Conservation (phyloP, 2,888 invertebrate genomes). For the Drosophila villosipedis region DNA sequence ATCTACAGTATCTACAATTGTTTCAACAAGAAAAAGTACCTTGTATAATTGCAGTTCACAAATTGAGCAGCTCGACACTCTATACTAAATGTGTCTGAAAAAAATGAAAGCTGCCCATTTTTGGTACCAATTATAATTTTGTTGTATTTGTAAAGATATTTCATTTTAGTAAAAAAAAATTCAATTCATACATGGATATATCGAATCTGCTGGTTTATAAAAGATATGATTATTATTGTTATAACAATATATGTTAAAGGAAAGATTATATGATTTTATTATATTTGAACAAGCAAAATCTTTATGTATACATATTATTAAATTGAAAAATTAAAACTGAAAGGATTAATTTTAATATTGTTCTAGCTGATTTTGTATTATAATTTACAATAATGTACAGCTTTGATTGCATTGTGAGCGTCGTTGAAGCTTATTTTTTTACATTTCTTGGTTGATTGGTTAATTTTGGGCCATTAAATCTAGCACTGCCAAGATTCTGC, state of each 20-base stretch:
- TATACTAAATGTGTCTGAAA: not conserved
- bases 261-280: not conserved
- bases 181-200: not conserved
- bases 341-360: not conserved
- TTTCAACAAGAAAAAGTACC: conserved; percentile 14
- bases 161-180: not conserved
- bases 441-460: not conserved
- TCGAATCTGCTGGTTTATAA: not conserved
- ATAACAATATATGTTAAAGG: not conserved
- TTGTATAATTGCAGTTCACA: conserved; percentile 30
- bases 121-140: not conserved
- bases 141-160: not conserved
- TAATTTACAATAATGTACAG: not conserved
- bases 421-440: not conserved
- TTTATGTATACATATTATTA: too few species aligned
- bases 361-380: not conserved
- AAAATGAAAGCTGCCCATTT: fast-evolving
- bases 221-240: not conserved
- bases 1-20: conserved; percentile 21
- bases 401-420: not conserved
- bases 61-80: conserved; percentile 25
- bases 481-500: not conserved
- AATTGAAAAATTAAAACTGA: not conserved
- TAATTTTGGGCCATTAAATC: not conserved
- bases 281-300: too few species aligned